phyloP scores from a whole-genome alignment of 30 jellyfish, hydroid and myxozoan genomes.

The Chrysaora quinquecirrha region DNA sequence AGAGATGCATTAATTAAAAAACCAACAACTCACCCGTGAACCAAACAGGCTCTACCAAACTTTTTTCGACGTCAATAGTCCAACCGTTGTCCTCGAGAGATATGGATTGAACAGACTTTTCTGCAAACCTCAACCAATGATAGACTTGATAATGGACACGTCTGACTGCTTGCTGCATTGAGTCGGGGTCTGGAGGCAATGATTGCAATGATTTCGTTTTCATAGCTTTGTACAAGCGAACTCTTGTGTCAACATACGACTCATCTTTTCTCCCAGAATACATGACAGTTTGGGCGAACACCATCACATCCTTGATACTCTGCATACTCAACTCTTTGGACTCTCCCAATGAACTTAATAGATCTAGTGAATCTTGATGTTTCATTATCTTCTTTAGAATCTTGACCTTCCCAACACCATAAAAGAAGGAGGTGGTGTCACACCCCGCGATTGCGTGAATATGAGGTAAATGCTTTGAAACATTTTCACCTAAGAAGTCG shows the following conservation, averaged over 20 bases:
- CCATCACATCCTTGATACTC: slow-evolving; percentile 9
- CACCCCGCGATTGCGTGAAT: slow-evolving; percentile 47
- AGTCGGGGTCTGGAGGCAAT: slow-evolving; percentile 27
- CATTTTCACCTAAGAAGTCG: background rate
- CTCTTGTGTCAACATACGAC: slow-evolving; percentile 40
- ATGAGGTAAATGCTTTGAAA: slow-evolving; percentile 31
- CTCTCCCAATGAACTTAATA: slow-evolving; percentile 40
- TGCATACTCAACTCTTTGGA: slow-evolving; percentile 30
- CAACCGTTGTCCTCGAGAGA: slow-evolving; percentile 51
- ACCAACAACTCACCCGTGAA: slow-evolving; percentile 35
- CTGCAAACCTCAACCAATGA: slow-evolving; percentile 42
- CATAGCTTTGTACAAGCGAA: slow-evolving; percentile 7
- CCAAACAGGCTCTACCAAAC: slow-evolving; percentile 38
- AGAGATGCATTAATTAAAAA: background rate
- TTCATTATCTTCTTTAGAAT: too few relatives aligned
- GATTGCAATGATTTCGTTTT: slow-evolving; percentile 22
- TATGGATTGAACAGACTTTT: slow-evolving; percentile 29
- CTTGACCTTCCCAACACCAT: slow-evolving; percentile 43
- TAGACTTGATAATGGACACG: slow-evolving; percentile 31
- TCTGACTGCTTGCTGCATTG: slow-evolving; percentile 30
- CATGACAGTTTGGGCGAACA: slow-evolving; percentile 25
- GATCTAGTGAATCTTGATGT: slow-evolving; percentile 29
- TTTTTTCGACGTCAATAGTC: slow-evolving; percentile 34
- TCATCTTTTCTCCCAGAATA: slow-evolving; percentile 24
- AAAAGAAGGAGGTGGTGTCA: slow-evolving; percentile 49